phyloP scores from a whole-genome alignment of 2,113 vertebrate genomes.

The Galemys pyrenaicus region DNA sequence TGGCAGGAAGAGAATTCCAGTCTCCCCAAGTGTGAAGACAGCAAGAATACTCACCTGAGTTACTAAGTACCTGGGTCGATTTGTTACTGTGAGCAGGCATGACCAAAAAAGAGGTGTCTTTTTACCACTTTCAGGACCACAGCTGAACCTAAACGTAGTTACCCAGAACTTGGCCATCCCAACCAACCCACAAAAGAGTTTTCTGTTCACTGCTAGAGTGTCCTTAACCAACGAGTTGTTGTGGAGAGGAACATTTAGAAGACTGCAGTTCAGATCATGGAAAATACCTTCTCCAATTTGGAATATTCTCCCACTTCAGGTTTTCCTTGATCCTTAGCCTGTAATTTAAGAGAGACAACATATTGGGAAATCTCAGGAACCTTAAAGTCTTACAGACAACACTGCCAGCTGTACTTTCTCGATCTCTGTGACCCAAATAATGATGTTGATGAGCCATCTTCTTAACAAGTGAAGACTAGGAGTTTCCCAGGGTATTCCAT shows the following conservation, averaged over 20 bases:
- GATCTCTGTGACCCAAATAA: not conserved
- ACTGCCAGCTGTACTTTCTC: not conserved
- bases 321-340: conserved; percentile 98
- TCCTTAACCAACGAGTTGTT: not conserved
- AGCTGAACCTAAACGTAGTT: not conserved
- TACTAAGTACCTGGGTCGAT: not conserved
- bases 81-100: not conserved
- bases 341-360: conserved; percentile 80
- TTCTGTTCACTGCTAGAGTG: not conserved
- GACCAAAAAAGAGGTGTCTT: not conserved
- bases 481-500: not conserved
- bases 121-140: not conserved
- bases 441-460: not conserved
- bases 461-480: not conserved
- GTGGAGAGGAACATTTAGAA: not conserved
- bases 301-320: conserved; percentile 93
- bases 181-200: not conserved
- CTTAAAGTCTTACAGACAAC: not conserved
- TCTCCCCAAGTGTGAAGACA: not conserved
- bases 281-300: conserved; percentile 95
- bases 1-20: not conserved
- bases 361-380: not conserved
- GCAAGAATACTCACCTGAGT: not conserved
- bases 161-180: not conserved
- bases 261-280: not conserved